Percentiles rank a stretch among this genome's conserved stretches.
These are phyloP conservation scores for Spisula solida DNA, from an alignment of 2,888 invertebrate species.

Conservation along the genomic window DNA sequence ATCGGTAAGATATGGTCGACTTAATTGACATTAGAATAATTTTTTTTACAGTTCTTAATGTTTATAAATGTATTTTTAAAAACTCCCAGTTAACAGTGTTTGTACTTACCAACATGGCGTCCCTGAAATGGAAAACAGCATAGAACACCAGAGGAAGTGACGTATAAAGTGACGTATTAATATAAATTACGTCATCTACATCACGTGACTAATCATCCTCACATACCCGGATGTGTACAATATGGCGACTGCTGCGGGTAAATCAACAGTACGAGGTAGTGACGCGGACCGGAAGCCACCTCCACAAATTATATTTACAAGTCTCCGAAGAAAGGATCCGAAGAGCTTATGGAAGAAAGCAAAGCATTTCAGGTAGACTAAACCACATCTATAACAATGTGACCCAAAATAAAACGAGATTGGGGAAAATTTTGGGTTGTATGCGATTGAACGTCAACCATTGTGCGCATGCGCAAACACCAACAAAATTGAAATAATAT, in stretches of 20 bases:
- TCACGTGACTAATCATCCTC: not conserved
- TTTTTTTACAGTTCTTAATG: too few species aligned
- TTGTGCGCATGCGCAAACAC: not conserved
- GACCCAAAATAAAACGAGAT: not conserved
- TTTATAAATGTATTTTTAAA: too few species aligned
- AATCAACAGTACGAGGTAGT: not conserved
- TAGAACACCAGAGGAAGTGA: not conserved
- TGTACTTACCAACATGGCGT: not conserved
- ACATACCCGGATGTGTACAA: not conserved
- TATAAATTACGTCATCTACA: not conserved
- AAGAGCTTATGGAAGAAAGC: constrained; percentile 27
- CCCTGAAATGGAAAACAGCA: not conserved
- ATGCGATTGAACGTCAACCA: not conserved
- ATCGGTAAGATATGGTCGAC: too few species aligned
- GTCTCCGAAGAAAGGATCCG: not conserved
- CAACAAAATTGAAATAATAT: too few species aligned
- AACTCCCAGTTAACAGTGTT: not conserved
- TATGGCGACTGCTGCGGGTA: not conserved
- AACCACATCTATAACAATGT: not conserved
- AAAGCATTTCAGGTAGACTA: constrained; percentile 28
- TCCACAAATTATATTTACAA: constrained; percentile 1
- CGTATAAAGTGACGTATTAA: not conserved
- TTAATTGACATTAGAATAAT: too few species aligned
- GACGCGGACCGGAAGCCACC: not conserved
- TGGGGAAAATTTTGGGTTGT: not conserved